Evolutionary conservation across 1,140 invertebrate genomes (phyloP), one percentile per base, ranked within the genome.

Genomic region (Copidosoma floridanum): DNA sequence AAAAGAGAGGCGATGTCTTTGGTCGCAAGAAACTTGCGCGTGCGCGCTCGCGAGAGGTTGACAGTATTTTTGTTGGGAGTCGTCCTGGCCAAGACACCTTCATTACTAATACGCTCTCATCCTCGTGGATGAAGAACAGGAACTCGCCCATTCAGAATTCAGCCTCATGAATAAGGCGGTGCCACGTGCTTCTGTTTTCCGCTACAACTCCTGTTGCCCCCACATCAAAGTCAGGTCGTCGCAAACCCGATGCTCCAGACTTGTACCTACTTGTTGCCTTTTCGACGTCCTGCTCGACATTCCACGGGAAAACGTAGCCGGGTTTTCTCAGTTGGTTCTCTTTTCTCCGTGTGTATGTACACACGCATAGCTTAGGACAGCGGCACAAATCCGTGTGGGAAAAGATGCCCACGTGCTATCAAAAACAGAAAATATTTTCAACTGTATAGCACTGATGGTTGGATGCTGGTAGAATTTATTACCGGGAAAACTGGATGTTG

Each of bases 1-100:
- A 16, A 2, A 21, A 47, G 24, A 14, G 46, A n/a, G 24, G n/a
- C n/a, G n/a, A n/a, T n/a, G n/a, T n/a, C n/a, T n/a, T n/a, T n/a
- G n/a, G 32, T n/a, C 21, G 66, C 67, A 74, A 73, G 71, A 74
- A 75, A 66, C 65, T 64, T 66, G 71, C 63, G n/a, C n/a, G n/a
- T n/a, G n/a, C 64, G 60, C 57, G 29, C 63, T 60, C 61, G 68
- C 55, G 63, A 63, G 58, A 27, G 37, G 64, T 71, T 74, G 73
- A 76, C 76, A 71, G 71, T 75, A 77, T 76, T 77, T 77, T 78
- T 76, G 71, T 73, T 53, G 48, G 24, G 24, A 57, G 50, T 64
- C 52, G 27, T 43, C 52, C 43, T 68, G 44, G 64, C 37, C 51
- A 57, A 75, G 73, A 78, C 72, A 69, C 76, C 76, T 78, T 77